A percentile compares a stretch with the other conserved stretches of the same genome.
These are phyloP conservation scores for Sceloporus undulatus DNA, from an alignment of 2,113 vertebrate species.

Conservation along the genomic window DNA sequence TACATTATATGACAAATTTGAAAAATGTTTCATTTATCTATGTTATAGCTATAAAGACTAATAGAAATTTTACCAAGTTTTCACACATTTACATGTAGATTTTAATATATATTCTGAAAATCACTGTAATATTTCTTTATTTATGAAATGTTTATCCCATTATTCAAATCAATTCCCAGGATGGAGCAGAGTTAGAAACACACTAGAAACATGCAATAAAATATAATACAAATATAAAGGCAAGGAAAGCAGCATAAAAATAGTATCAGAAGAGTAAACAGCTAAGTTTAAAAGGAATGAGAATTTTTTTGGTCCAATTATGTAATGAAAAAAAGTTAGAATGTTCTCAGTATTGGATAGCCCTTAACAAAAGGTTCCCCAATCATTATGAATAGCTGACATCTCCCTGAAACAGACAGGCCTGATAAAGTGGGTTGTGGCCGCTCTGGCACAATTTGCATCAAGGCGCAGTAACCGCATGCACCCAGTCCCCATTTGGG, in stretches of 20 bases:
- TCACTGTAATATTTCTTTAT: background rate
- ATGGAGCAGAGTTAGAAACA: background rate
- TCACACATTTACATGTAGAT: too few relatives aligned
- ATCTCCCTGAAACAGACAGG: background rate
- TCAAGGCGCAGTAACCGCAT: too few relatives aligned
- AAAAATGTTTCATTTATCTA: background rate
- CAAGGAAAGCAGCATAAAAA: background rate
- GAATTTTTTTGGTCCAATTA: background rate
- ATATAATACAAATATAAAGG: background rate
- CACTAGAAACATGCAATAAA: background rate
- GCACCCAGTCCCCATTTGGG: too few relatives aligned
- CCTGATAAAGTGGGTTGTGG: too few relatives aligned
- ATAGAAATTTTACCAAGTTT: background rate
- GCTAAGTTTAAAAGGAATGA: background rate
- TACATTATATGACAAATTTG: background rate
- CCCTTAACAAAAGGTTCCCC: background rate
- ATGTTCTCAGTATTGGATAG: background rate
- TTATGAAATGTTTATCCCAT: too few relatives aligned
- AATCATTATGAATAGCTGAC: background rate
- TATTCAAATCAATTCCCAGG: background rate
- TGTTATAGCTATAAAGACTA: background rate
- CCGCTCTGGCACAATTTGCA: too few relatives aligned
- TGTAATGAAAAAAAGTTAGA: background rate
- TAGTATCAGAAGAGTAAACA: background rate
- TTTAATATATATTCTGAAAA: background rate